phyloP scores from a whole-genome alignment of 2,888 invertebrate species.

The Branchipolynoe longqiensis region DNA sequence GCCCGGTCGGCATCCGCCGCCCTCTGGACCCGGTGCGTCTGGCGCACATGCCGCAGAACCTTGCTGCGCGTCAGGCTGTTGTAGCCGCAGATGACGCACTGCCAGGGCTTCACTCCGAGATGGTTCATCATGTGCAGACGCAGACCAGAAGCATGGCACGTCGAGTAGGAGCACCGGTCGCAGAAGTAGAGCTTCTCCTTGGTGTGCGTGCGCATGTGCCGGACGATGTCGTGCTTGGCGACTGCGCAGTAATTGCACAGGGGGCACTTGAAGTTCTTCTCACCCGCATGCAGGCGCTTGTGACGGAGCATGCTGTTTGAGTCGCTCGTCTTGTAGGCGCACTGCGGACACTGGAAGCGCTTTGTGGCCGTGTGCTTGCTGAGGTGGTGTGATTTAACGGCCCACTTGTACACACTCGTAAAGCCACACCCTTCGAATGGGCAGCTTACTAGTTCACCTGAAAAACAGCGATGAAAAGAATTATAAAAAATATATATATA shows the following conservation, averaged over 20 bases:
- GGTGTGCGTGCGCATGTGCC: conserved; percentile 63
- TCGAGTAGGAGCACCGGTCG: conserved; percentile 58
- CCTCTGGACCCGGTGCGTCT: conserved; percentile 31
- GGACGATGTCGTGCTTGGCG: conserved; percentile 60
- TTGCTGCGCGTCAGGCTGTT: conserved; percentile 60
- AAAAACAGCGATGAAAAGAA: conserved; percentile 3
- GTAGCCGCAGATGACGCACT: conserved; percentile 62
- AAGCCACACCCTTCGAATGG: conserved; percentile 58
- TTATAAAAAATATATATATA: too few relatives aligned
- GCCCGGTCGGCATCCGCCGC: not conserved
- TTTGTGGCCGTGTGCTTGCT: conserved; percentile 46
- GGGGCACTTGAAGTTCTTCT: conserved; percentile 60
- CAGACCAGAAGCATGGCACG: conserved; percentile 53
- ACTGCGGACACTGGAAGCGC: conserved; percentile 55
- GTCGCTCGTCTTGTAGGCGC: conserved; percentile 60
- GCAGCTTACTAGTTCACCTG: conserved; percentile 60
- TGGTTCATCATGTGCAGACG: conserved; percentile 62
- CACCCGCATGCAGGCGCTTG: conserved; percentile 51
- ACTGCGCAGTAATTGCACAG: conserved; percentile 56
- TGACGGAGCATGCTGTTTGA: conserved; percentile 54
- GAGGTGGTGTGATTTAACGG: conserved; percentile 53
- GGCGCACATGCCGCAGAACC: conserved; percentile 54
- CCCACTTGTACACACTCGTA: conserved; percentile 48
- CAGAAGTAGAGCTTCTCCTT: conserved; percentile 62
- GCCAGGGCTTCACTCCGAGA: conserved; percentile 62